Base-by-base conservation (phyloP, 2,797 vertebrate species). In the Sparidentex hasta region DNA sequence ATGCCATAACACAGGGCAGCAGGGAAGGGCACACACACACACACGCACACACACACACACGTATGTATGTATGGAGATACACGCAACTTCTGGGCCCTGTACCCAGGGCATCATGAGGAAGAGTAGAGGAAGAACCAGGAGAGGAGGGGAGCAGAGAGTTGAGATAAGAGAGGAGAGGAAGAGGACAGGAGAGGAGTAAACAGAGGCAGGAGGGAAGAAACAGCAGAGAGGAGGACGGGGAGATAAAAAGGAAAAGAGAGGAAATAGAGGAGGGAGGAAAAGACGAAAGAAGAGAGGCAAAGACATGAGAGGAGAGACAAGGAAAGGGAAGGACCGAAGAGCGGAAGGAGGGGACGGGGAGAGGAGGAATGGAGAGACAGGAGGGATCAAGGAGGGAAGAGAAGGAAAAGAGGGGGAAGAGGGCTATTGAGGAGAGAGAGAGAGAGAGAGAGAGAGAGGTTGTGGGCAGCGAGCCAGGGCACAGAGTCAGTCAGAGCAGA, bases 11-110 rank as follows among this genome's bases (percentile, higher is more conserved):
- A 68, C 48, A 44, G 55, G 47, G 38, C 9, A 25, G 54, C 3
- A 4, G 44, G 21, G 44, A 75, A 54, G 61, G 64, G 16, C 11
- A 16, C 51, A 29, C 68, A 52, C 68, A 50, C 43, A 61, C 48
- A 76, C 70, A 65, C 27, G 64, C 13, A 80, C 23, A 41, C n/a
- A 25, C 47, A 59, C 25, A 25, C 25, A 25, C 25, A 64, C 11
- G 29, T 29, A 29, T 33, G 29, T 33, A 46, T 7, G 54, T 11
- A 44, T 20, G 41, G n/a, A 46, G 16, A 50, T 33, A 25, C 20
- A 82, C 61, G 70, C 33, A 57, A 67, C 41, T 17, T 76, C 78
- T 78, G 82, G 80, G 86, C 85, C n/a, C n/a, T n/a, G 79, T 65
- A 20, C n/a, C 33, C 48, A 54, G 54, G 65, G 33, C 25, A 65